These are phyloP conservation scores for Tragelaphus oryx DNA, from an alignment of 2,797 vertebrate species.

Conservation along the genomic window DNA sequence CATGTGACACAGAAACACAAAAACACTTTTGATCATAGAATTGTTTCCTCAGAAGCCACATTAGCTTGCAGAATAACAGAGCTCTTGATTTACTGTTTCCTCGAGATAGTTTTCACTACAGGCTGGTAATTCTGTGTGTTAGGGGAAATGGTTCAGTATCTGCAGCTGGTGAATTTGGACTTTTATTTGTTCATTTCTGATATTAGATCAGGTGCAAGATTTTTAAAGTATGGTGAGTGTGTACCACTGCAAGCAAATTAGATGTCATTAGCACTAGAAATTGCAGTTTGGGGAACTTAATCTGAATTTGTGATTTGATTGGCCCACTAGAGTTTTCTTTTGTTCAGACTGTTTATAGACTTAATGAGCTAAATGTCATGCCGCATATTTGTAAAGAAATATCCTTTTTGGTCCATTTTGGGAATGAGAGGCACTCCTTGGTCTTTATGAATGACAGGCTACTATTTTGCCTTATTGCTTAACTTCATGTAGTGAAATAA, in stretches of 20 bases:
- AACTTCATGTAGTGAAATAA: constrained; percentile 84
- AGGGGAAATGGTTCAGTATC: background rate
- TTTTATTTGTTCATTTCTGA: constrained; percentile 29
- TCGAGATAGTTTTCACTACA: constrained; percentile 22
- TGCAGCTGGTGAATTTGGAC: constrained; percentile 11
- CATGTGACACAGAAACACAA: constrained; percentile 23
- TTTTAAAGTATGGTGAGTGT: background rate
- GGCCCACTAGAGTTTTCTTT: background rate
- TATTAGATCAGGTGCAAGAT: constrained; percentile 22
- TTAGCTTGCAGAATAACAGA: background rate
- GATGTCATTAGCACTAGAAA: background rate
- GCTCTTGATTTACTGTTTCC: background rate
- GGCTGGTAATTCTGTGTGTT: background rate
- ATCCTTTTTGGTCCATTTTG: constrained; percentile 39
- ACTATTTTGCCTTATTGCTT: constrained; percentile 80
- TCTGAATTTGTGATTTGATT: constrained; percentile 26
- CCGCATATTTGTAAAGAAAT: constrained; percentile 46
- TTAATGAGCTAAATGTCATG: constrained; percentile 39
- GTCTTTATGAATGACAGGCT: constrained; percentile 61
- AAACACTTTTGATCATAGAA: background rate
- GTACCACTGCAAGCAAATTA: background rate
- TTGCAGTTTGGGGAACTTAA: background rate
- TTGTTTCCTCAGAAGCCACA: constrained; percentile 31
- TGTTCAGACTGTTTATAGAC: constrained; percentile 46
- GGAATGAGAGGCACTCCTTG: constrained; percentile 57